phyloP scores from a whole-genome alignment of 2,888 invertebrate genomes.

The Pheosia tremula region DNA sequence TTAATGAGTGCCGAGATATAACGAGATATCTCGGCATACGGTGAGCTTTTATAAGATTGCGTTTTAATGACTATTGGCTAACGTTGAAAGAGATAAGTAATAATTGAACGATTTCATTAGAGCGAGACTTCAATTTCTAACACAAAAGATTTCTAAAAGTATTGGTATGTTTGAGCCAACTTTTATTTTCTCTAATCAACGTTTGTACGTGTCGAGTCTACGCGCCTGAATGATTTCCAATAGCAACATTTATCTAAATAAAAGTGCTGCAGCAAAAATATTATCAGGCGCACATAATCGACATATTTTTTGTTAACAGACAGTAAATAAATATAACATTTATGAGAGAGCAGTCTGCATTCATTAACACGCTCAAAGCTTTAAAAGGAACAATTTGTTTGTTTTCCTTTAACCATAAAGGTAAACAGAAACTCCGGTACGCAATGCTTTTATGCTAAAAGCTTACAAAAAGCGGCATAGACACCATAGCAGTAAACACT shows the following conservation, averaged over 20 bases:
- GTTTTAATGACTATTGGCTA: no score
- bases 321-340: constrained; percentile 14
- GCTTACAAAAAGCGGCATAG: constrained; percentile 19
- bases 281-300: constrained; percentile 32
- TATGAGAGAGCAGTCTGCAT: constrained; percentile 24
- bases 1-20: constrained; percentile 3
- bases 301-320: constrained; percentile 16
- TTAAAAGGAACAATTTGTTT: constrained; percentile 43
- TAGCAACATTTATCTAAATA: constrained; percentile 28
- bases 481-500: constrained; percentile 15
- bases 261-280: constrained; percentile 24
- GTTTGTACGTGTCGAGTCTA: neutral
- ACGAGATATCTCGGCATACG: neutral
- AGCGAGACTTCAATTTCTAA: no score
- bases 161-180: no score
- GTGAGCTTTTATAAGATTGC: neutral
- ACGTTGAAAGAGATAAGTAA: no score
- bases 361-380: constrained; percentile 40
- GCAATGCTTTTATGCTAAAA: constrained; percentile 23
- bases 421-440: constrained; percentile 24
- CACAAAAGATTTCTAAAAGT: no score
- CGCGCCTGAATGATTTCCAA: constrained; percentile 29
- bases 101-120: no score
- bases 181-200: no score
- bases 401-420: constrained; percentile 37